Evolutionary conservation across 92 coral and sea anemone genomes (phyloP), one percentile per base, ranked within the genome.

Genomic region (Pocillopora grandis): DNA sequence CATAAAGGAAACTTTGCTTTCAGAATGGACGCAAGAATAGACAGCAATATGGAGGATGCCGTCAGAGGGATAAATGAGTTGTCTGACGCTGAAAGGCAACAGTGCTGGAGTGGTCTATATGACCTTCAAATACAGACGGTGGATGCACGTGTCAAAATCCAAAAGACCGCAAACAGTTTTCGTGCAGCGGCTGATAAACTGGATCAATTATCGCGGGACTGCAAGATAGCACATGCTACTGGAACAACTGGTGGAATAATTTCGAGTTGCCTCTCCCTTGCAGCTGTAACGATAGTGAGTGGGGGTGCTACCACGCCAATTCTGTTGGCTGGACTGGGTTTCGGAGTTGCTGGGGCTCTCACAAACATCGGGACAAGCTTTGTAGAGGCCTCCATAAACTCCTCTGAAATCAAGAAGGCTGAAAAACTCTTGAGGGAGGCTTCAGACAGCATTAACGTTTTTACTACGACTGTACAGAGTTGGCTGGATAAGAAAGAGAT

Each of bases 111-210:
- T 19, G 11, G 23, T 67, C 8, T 42, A 7, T 7, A 42, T 3
- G 52, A 42, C 52, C 42, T 66, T 21, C 33, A 2, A 67, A 42
- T 14, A 1, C 13, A 67, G 49, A 10, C 13, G 49, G 35, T 0
- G 42, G 16, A 67, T 8, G 35, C 35, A n/a, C 31, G 3, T 67
- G 31, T 17, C 48, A 67, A 42, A 42, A 55, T 20, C 13, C 31
- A 33, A 23, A 49, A 14, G 1, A 5, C 80, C 23, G 80, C 13
- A 15, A 16, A 11, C 55, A 58, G 80, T 76, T 12, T 76, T n/a
- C 80, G 80, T 23, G 13, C 14, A 76, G 52, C 80, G 0, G 80
- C 80, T 60, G 52, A 76, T 12, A 59, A 12, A 27, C 80, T 76
- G 20, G 80, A 76, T 33, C 36, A 76, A 31, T 4, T 76, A n/a